Percentiles rank a stretch among this genome's conserved stretches.
Evolutionary conservation across 2,888 invertebrate species (phyloP).

Genomic region (Leuctra nigra): DNA sequence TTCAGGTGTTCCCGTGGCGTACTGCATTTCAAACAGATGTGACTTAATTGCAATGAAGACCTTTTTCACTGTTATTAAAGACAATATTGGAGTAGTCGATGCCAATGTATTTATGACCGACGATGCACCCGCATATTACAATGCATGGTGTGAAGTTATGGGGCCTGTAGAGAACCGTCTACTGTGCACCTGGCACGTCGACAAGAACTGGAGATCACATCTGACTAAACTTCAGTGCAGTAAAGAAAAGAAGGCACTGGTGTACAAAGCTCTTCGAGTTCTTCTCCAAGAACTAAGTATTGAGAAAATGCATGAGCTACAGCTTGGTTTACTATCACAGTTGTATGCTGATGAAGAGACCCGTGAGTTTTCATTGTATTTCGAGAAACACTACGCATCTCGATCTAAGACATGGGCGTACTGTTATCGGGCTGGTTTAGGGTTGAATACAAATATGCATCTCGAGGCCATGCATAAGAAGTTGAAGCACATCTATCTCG

Average conservation of each 20-base stretch:
- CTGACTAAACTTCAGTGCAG: neutral
- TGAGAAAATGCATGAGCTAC: neutral
- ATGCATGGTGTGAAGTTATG: neutral
- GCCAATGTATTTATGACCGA: neutral
- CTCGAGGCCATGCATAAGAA: neutral
- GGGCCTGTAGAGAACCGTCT: neutral
- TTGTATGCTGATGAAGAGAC: neutral
- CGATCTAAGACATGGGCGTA: neutral
- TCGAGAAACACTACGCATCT: neutral
- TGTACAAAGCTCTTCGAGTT: neutral
- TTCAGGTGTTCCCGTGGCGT: neutral
- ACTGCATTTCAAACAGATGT: neutral
- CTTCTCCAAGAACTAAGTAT: neutral
- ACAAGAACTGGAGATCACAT: neutral
- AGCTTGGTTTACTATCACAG: neutral
- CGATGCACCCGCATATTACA: neutral
- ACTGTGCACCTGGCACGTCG: neutral
- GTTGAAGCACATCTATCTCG: neutral
- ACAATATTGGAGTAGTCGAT: neutral
- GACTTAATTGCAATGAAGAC: neutral
- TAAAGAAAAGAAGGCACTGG: neutral
- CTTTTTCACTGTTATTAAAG: neutral
- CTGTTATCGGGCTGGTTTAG: neutral
- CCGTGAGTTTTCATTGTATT: neutral
- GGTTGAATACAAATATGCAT: neutral